These are phyloP conservation scores for Bellardia pandia DNA, from an alignment of 2,888 invertebrate genomes.

Conservation along the genomic window DNA sequence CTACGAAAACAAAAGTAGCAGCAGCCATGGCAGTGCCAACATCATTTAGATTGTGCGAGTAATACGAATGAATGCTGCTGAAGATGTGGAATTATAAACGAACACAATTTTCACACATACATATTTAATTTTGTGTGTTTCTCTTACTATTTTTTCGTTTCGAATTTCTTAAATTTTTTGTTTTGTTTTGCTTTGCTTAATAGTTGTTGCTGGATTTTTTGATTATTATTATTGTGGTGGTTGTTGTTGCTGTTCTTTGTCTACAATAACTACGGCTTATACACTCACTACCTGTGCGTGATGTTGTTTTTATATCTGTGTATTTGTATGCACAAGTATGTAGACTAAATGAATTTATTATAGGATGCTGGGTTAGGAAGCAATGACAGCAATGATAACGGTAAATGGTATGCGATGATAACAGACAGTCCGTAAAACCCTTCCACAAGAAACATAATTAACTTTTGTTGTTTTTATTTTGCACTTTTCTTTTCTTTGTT, in stretches of 20 bases:
- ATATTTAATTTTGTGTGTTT: constrained; percentile 16
- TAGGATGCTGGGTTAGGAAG: constrained; percentile 14
- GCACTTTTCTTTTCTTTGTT: background rate
- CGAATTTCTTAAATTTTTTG: constrained; percentile 6
- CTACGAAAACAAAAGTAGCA: constrained; percentile 45
- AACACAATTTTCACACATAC: constrained; percentile 35
- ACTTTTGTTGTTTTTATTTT: constrained; percentile 30
- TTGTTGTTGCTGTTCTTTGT: constrained; percentile 1
- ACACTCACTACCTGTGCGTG: background rate
- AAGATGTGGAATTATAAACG: constrained; percentile 39
- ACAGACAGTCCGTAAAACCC: constrained; percentile 50
- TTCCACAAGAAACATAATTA: constrained; percentile 44
- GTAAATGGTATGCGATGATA: constrained; percentile 38
- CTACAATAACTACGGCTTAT: background rate
- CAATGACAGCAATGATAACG: constrained; percentile 25
- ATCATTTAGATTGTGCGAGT: constrained; percentile 18
- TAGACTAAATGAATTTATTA: constrained; percentile 36
- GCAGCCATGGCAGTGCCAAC: constrained; percentile 4
- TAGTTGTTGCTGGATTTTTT: constrained; percentile 19
- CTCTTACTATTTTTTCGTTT: background rate
- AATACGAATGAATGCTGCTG: constrained; percentile 25
- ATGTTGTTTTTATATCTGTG: background rate
- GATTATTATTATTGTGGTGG: background rate
- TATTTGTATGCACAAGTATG: background rate
- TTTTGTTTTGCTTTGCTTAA: constrained; percentile 29